Evolutionary conservation across 2,888 invertebrate genomes (phyloP).

Genomic region (Itoplectis maculator): DNA sequence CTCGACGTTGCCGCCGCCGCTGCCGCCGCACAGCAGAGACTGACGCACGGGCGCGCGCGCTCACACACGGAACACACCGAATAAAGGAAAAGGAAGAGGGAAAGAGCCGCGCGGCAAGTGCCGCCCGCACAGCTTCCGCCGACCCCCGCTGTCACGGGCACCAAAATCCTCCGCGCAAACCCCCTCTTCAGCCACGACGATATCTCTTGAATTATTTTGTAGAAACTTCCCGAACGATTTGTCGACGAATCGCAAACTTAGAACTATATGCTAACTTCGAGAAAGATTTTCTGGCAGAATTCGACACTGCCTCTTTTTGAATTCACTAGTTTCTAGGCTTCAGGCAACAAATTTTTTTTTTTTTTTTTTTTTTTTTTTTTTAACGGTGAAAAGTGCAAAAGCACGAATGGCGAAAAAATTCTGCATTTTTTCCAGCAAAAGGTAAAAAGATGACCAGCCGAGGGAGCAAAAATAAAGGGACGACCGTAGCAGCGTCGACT

Average conservation of each 20-base stretch:
- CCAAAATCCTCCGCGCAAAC: constrained; percentile 5
- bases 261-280: too few relatives aligned
- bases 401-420: too few relatives aligned
- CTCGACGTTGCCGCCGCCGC: constrained; percentile 23
- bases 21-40: neutral
- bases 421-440: neutral
- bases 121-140: too few relatives aligned
- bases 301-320: neutral
- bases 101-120: too few relatives aligned
- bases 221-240: too few relatives aligned
- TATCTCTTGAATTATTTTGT: neutral
- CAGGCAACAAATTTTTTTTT: neutral
- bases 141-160: too few relatives aligned
- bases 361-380: too few relatives aligned
- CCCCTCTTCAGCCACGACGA: neutral
- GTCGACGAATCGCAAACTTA: too few relatives aligned
- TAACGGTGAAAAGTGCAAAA: too few relatives aligned
- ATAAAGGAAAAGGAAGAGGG: constrained; percentile 1
- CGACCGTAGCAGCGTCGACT: neutral
- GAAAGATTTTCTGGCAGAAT: neutral
- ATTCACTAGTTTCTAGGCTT: neutral
- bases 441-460: neutral
- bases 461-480: neutral
- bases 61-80: neutral
- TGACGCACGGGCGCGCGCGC: neutral